Percentiles rank a stretch among this genome's conserved stretches.
phyloP scores from a whole-genome alignment of 1,140 invertebrate genomes.

The Drosophila sproati region DNA sequence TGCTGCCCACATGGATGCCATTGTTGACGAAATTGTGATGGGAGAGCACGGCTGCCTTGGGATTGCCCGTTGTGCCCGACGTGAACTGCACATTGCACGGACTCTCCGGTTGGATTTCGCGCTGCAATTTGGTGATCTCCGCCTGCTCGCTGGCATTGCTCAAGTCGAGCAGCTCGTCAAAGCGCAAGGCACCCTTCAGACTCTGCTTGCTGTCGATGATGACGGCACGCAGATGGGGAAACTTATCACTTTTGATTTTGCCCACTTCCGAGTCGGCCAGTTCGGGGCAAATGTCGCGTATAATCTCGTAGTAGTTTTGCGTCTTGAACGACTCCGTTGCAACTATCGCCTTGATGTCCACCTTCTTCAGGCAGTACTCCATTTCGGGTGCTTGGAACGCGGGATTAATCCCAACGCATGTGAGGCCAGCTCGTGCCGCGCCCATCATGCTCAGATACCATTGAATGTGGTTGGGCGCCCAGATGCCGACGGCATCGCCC shows the following conservation, averaged over 20 bases:
- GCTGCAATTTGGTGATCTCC: slow-evolving; percentile 53
- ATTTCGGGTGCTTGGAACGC: slow-evolving; percentile 91
- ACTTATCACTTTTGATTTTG: slow-evolving; percentile 73
- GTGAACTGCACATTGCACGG: slow-evolving; percentile 94
- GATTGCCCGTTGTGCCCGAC: slow-evolving; percentile 90
- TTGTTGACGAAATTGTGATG: slow-evolving; percentile 96
- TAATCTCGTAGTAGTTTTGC: slow-evolving; percentile 90
- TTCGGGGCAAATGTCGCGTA: slow-evolving; percentile 86
- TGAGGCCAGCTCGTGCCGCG: slow-evolving; percentile 91
- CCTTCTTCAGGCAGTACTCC: slow-evolving; percentile 92
- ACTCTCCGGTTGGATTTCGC: slow-evolving; percentile 86
- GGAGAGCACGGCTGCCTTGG: slow-evolving; percentile 94
- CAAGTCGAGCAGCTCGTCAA: slow-evolving; percentile 86
- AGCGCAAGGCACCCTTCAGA: slow-evolving; percentile 87
- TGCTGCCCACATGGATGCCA: slow-evolving; percentile 87
- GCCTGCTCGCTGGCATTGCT: slow-evolving; percentile 67
- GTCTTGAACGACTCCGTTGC: slow-evolving; percentile 88
- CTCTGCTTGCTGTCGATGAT: slow-evolving; percentile 86
- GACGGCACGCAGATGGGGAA: slow-evolving; percentile 86
- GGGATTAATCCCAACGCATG: slow-evolving; percentile 94
- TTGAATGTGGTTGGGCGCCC: slow-evolving; percentile 93
- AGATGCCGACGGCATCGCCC: slow-evolving; percentile 95
- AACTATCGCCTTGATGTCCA: slow-evolving; percentile 90
- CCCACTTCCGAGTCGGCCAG: slow-evolving; percentile 66
- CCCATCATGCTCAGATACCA: slow-evolving; percentile 93